These are phyloP conservation scores for Hemiprocne comata DNA, from an alignment of 2,113 vertebrate genomes.

Conservation along the genomic window DNA sequence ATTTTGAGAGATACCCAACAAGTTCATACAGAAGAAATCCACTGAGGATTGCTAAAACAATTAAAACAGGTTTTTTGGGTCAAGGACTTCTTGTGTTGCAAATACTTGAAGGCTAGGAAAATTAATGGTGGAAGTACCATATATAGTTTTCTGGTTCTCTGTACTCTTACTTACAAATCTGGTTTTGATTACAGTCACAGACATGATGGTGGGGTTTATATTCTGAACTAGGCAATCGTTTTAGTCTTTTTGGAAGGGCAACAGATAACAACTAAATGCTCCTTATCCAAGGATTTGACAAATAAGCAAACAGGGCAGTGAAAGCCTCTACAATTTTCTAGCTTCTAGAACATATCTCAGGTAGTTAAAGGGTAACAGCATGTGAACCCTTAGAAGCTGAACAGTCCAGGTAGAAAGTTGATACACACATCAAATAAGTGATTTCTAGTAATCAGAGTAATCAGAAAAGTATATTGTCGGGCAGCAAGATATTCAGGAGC, in stretches of 20 bases:
- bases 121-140: not conserved
- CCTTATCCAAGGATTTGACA: not conserved
- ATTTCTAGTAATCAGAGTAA: not conserved
- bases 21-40: not conserved
- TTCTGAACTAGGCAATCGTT: not conserved
- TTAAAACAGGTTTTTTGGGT: not conserved
- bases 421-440: not conserved
- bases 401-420: not conserved
- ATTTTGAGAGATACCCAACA: not conserved
- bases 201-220: not conserved
- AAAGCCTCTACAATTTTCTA: not conserved
- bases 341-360: not conserved
- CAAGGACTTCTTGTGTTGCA: not conserved
- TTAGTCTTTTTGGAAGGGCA: not conserved
- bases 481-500: not conserved
- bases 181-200: not conserved
- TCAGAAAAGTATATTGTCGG: not conserved
- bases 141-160: not conserved
- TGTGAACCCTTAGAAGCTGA: not conserved
- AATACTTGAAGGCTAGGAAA: not conserved
- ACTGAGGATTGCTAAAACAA: not conserved
- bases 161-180: not conserved
- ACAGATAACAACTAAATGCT: not conserved
- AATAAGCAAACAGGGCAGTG: not conserved
- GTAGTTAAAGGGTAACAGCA: not conserved